phyloP scores from a whole-genome alignment of 2,113 vertebrate species.

The Passer montanus region DNA sequence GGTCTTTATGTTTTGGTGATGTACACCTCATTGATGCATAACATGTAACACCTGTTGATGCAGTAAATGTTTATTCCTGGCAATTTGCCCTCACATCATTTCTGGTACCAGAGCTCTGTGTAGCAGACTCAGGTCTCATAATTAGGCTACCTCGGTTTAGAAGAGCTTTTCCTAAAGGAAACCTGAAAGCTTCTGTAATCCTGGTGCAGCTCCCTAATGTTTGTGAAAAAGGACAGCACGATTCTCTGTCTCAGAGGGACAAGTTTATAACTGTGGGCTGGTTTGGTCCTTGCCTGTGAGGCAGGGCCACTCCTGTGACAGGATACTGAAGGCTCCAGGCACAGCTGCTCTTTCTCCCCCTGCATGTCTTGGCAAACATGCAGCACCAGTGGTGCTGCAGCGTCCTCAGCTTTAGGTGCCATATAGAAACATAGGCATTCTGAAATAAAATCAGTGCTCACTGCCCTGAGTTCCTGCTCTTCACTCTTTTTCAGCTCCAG shows the following conservation, averaged over 20 bases:
- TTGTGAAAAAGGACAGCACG: not conserved
- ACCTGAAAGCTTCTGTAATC: not conserved
- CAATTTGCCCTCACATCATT: conserved; percentile 28
- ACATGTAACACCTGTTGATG: conserved; percentile 60
- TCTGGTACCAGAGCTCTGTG: not conserved
- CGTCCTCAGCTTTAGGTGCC: not conserved
- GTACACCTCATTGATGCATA: conserved; percentile 62
- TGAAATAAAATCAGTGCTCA: not conserved
- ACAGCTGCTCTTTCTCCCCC: not conserved
- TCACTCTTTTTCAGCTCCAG: not conserved
- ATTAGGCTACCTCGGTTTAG: not conserved
- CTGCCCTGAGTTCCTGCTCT: not conserved
- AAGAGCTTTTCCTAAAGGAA: not conserved
- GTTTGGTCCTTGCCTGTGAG: not conserved
- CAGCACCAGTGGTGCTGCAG: rapidly evolving
- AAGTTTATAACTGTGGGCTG: not conserved
- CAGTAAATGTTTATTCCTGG: conserved; percentile 48
- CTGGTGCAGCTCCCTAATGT: not conserved
- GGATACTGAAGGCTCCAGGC: not conserved
- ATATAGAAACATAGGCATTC: not conserved
- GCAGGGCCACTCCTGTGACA: not conserved
- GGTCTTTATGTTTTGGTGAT: conserved; percentile 54
- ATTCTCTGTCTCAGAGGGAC: not conserved
- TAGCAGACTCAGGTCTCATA: not conserved
- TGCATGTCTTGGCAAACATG: not conserved